Base-by-base conservation (phyloP, 2,797 vertebrate species). In the Gymnocypris eckloni region DNA sequence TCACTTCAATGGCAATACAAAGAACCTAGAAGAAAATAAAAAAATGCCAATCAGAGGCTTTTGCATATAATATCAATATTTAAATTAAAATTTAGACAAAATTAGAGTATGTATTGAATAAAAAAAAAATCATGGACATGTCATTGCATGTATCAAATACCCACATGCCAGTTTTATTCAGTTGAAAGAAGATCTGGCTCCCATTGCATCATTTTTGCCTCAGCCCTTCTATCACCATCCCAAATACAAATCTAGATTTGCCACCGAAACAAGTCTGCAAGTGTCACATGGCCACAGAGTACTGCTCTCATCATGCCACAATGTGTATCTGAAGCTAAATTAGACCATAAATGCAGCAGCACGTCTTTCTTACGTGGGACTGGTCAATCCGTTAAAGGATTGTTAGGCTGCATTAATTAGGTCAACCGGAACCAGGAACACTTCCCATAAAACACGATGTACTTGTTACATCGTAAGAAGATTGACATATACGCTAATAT, bases 321-420 rank as follows among this genome's bases (percentile, higher is more conserved):
- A 41, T 50, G 67, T 82, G 80, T 69, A 41, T 15, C 48, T 54
- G 45, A 69, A 54, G 13, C 13, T 61, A 61, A 79, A 28, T 79
- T 61, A 39, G 15, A 0, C 56, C 41, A 66, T 64, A 79, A 79
- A 79, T 45, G 39, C 59, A 66, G 56, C 59, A 64, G n/a, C 59
- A 79, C 8, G 9, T n/a, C 78, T 79, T 59, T 48, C 56, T 45
- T 64, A 45, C 4, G 7, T 61, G 41, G 22, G 15, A 64, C 56
- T 43, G 56, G 15, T 48, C n/a, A 28, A 28, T 28, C 28, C 28
- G 28, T 28, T 28, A 28, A 28, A 28, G 28, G 28, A 28, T 28
- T 28, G 28, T 28, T 28, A 28, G 28, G 28, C 28, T 28, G 28
- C 28, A 28, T 28, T 28, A 28, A 28, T 28, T 28, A 28, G 28